Evolutionary conservation across 2,888 invertebrate species (phyloP), one percentile per base, ranked within the genome.

Genomic region (Oscheius sp.): DNA sequence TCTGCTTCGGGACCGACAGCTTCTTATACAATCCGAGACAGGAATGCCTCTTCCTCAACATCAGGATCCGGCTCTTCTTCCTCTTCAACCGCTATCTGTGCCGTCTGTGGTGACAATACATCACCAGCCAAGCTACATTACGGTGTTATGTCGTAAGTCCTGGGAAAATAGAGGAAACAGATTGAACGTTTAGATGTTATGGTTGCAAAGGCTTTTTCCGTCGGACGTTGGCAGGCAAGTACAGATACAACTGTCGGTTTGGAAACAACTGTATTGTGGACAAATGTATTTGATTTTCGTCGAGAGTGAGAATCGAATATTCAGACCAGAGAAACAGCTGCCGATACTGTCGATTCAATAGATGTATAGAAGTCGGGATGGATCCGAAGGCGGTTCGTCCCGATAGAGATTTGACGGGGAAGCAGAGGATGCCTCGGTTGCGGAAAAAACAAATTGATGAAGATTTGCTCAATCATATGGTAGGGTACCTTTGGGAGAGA

Each of bases 311-410:
- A 29, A 29, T 21, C 0, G 21, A 21, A 21, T n/a, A 29, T 85
- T 75, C 73, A 86, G 86, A 77, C 59, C 88, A 88, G 68, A 75
- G 88, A 21, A 88, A 88, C 76, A 84, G 84, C 58, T 88, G 88
- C 57, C 82, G 88, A 48, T 88, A 80, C 70, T 88, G 88, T 70
- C 79, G 88, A 65, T 88, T 88, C 76, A 83, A 86, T 53, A 76
- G 88, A 66, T 88, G 88, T 74, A 83, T 88, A 53, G 82, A 86
- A 70, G 86, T 85, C 7, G 88, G 88, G 53, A 88, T 88, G 88
- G 88, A 88, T 74, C 88, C 88, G n/a, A 87, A 88, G 37, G 88
- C 88, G 50, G 88, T 88, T 48, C 76, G 88, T 51, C 88, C 88
- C 11, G 88, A 88, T 72, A 79, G 88, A 33, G 88, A 88, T 74